Evolutionary conservation across 2,888 invertebrate genomes (phyloP), one percentile per base, ranked within the genome.

Genomic region (Drosophila subsilvestris): DNA sequence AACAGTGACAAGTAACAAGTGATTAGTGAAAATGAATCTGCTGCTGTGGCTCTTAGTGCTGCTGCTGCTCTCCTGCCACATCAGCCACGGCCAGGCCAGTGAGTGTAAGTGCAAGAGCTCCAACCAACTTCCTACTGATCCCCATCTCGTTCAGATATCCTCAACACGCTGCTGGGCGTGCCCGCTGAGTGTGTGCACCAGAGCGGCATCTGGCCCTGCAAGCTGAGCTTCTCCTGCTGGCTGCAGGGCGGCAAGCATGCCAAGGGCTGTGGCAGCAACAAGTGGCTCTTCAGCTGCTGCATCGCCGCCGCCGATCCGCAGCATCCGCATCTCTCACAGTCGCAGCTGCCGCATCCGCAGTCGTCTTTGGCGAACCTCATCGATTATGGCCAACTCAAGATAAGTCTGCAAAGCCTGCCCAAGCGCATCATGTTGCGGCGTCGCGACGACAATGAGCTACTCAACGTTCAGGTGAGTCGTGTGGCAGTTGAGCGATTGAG

Each of bases 241-340:
- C 92, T 96, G 76, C 94, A 94, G 32, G 96, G 96, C 0, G 96
- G 96, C 14, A 93, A 93, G 43, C 93, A 95, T 83, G 93, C 94
- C 44, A 92, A 94, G 27, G 95, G 95, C 22, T 95, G 95, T 76
- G 95, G 95, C 1, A 94, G 94, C 50, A 94, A 94, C 86, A 92
- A 93, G 68, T 95, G 95, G 95, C 92, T 96, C 50, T 95, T 96
- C 80, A 94, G 96, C 0, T 96, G 96, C 91, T 96, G 96, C 81
- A 92, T 94, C 48, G 92, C 92, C 7, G 90, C 92, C 6, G 90
- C 32, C 32, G 90, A 92, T 32, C 77, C 75, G 93, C 32, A 91
- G 94, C 18, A 95, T 95, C n/a, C 95, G 95, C 78, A 95, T 95
- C 1, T 94, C 94, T 32, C 94, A 93, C 84, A 92, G 96, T 83